Evolutionary conservation across 53 echinoderm and acorn worm genomes (phyloP).

Genomic region (Astropecten irregularis): DNA sequence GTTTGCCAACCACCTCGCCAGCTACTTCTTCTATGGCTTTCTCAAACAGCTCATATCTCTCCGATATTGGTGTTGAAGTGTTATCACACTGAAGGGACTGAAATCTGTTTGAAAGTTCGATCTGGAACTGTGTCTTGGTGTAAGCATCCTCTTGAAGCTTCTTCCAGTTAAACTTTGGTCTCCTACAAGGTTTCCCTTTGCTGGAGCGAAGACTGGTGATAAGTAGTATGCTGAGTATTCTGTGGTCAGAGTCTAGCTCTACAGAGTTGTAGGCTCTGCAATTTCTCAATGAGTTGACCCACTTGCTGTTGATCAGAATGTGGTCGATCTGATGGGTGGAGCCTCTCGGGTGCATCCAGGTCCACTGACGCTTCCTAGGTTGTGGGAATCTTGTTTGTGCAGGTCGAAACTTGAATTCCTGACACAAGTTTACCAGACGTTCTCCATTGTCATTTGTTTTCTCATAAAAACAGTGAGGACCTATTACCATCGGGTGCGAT

Average conservation of each 20-base stretch:
- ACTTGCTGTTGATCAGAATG: constrained; percentile 48
- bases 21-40: constrained; percentile 1
- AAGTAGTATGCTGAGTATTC: constrained; percentile 23
- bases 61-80: background rate
- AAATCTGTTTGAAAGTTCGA: constrained; percentile 39
- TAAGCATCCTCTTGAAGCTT: background rate
- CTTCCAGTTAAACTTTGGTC: constrained; percentile 28
- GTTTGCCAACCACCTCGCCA: constrained; percentile 25
- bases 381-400: constrained; percentile 45
- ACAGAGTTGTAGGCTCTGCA: constrained; percentile 51
- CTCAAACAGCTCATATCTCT: constrained; percentile 16
- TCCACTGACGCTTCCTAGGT: constrained; percentile 19
- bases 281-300: constrained; percentile 33
- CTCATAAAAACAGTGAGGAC: background rate
- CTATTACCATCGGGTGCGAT: background rate
- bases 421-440: constrained; percentile 4
- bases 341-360: constrained; percentile 30
- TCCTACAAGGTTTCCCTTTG: too few species aligned
- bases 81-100: background rate
- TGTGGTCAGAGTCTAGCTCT: constrained; percentile 47
- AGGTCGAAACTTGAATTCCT: constrained; percentile 15
- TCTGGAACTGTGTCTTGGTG: background rate
- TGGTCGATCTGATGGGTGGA: constrained; percentile 16
- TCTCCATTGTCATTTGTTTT: constrained; percentile 23
- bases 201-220: too few species aligned